These are phyloP conservation scores for Lepidocyrtinus sp. DNA, from an alignment of 2,888 invertebrate genomes.

Conservation along the genomic window DNA sequence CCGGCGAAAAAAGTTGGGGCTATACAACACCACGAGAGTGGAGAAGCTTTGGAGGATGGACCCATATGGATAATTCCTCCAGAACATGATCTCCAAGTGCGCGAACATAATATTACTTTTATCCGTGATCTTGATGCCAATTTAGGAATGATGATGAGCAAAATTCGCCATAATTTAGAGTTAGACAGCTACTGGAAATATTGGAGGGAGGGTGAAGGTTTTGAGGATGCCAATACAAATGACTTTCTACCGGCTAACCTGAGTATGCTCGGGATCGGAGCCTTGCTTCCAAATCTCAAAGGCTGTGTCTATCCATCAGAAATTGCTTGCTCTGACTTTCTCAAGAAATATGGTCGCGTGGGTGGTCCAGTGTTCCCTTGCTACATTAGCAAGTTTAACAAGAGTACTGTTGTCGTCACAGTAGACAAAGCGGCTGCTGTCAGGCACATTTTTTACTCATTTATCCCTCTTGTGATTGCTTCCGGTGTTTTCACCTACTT, in stretches of 20 bases:
- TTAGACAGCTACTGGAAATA: conserved; percentile 37
- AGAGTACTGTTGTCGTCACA: conserved; percentile 65
- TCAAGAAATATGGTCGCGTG: conserved; percentile 58
- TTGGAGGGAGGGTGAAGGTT: conserved; percentile 35
- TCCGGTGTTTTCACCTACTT: conserved; percentile 69
- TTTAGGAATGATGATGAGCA: conserved; percentile 58
- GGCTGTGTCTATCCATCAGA: conserved; percentile 69
- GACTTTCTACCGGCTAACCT: conserved; percentile 34
- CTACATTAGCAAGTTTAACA: conserved; percentile 64
- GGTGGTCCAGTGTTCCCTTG: conserved; percentile 64
- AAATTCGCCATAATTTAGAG: conserved; percentile 58
- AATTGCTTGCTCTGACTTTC: conserved; percentile 63
- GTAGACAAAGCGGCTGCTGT: conserved; percentile 68
- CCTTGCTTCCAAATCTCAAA: conserved; percentile 68
- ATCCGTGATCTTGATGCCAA: conserved; percentile 65
- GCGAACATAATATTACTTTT: conserved; percentile 61
- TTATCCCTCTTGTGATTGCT: conserved; percentile 68
- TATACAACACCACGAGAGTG: conserved; percentile 22
- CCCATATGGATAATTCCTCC: conserved; percentile 56
- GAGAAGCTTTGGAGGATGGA: conserved; percentile 5
- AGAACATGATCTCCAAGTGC: conserved; percentile 45
- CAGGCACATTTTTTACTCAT: conserved; percentile 68
- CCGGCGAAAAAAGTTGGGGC: conserved; percentile 20
- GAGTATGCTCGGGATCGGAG: conserved; percentile 61
- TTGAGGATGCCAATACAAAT: conserved; percentile 36